These are phyloP conservation scores for Meles meles DNA, from an alignment of 2,113 vertebrate genomes.

Conservation along the genomic window DNA sequence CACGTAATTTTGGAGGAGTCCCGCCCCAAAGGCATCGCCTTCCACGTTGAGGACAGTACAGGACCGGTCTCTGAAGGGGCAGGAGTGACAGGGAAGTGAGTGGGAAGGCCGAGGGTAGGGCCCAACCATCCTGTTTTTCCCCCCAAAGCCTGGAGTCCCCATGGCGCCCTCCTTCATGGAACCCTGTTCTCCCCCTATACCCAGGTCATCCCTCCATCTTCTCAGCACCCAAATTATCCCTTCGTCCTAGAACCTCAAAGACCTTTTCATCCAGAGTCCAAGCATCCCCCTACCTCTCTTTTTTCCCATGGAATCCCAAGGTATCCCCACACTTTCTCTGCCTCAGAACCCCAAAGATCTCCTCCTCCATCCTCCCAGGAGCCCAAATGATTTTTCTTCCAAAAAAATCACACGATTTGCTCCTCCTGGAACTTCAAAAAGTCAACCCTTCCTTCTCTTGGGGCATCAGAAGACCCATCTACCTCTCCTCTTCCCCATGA, in stretches of 20 bases:
- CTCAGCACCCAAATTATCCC: not conserved
- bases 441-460: not conserved
- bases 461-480: not conserved
- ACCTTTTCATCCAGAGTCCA: not conserved
- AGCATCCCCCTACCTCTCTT: no score
- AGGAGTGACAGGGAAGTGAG: not conserved
- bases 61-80: slow-evolving; percentile 86
- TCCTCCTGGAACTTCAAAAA: not conserved
- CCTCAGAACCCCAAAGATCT: not conserved
- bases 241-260: not conserved
- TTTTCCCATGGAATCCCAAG: not conserved
- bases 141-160: fast-evolving
- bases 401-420: not conserved
- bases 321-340: not conserved
- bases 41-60: slow-evolving; percentile 93
- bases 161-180: not conserved
- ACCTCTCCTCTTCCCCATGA: not conserved
- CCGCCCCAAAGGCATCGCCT: slow-evolving; percentile 91
- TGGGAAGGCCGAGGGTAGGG: not conserved
- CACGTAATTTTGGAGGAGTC: slow-evolving; percentile 87
- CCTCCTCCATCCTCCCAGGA: not conserved
- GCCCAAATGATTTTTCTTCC: not conserved
- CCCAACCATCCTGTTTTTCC: fast-evolving
- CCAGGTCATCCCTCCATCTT: not conserved
- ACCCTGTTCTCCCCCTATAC: not conserved